phyloP scores from a whole-genome alignment of 2,113 vertebrate genomes.

The Neolamprologus hecqui region DNA sequence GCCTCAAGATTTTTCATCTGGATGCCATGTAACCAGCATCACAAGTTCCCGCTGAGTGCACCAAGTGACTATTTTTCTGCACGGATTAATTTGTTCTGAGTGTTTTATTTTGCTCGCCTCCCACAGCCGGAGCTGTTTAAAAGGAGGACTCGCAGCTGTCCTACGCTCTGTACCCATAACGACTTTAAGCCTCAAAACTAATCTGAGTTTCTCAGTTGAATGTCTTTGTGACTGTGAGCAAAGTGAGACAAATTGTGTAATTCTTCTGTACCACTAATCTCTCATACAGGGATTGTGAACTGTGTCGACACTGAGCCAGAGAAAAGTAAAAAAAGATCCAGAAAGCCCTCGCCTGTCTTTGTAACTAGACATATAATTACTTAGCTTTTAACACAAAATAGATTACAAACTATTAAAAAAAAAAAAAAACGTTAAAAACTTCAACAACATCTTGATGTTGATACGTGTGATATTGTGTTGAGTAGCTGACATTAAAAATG shows the following conservation, averaged over 20 bases:
- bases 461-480: background rate
- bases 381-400: background rate
- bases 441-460: background rate
- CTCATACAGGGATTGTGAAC: background rate
- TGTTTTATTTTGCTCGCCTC: background rate
- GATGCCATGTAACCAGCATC: background rate
- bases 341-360: background rate
- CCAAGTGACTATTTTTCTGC: background rate
- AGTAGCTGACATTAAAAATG: background rate
- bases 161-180: background rate
- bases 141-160: background rate
- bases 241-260: background rate
- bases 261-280: background rate
- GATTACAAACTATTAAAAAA: no score
- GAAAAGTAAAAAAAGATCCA: background rate
- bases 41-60: background rate
- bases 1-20: background rate
- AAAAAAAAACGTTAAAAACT: fast-evolving
- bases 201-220: background rate
- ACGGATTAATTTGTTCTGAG: background rate
- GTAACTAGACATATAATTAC: background rate
- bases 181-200: background rate
- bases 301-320: background rate
- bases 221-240: background rate
- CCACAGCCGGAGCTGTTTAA: background rate